Base-by-base conservation (phyloP, 2,113 vertebrate species). In the Barnardius zonarius region DNA sequence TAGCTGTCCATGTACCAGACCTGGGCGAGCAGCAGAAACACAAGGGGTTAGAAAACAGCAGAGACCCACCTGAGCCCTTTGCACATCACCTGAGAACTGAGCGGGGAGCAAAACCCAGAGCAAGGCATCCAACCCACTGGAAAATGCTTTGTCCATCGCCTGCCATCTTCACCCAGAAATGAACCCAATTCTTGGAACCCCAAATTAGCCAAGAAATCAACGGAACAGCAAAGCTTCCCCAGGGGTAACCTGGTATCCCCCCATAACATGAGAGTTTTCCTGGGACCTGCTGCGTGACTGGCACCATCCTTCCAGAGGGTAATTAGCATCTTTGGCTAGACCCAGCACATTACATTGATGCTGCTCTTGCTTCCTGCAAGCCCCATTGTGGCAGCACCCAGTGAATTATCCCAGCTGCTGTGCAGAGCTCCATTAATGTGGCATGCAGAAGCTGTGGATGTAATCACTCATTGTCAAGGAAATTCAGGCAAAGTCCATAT, bases 1-100 rank as follows among this genome's bases (percentile, higher is more conserved):
- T 99, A 99, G 22, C 99, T 99, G 48, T 99, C 99, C 99, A 99
- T 99, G 97, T 99, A 99, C 99, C 99, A 99, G 52, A 99, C 99
- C 99, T 99, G 96, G 2, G 7, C 2, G 2, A 66, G 76, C 49
- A 76, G 76, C 22, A 62, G 90, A 91, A 35, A 51, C 2, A 9
- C 2, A 5, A 0, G 86, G 76, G 11, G 37, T 89, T 33, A 89
- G 76, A 27, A 33, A 20, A 48, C 24, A 69, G n/a, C 81, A 35
- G 35, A 17, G 51, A 67, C 11, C 10, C 5, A 1, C 7, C 33
- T n/a, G 68, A 92, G 24, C n/a, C 70, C 54, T 59, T 28, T 18
- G 37, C 9, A 12, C 23, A 31, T 31, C 9, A 11, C 27, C 54
- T 10, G 37, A 20, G 76, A 68, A 35, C 22, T 6, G 5, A 27